These are phyloP conservation scores for Elysia crispata DNA, from an alignment of 2,888 invertebrate genomes.

Conservation along the genomic window DNA sequence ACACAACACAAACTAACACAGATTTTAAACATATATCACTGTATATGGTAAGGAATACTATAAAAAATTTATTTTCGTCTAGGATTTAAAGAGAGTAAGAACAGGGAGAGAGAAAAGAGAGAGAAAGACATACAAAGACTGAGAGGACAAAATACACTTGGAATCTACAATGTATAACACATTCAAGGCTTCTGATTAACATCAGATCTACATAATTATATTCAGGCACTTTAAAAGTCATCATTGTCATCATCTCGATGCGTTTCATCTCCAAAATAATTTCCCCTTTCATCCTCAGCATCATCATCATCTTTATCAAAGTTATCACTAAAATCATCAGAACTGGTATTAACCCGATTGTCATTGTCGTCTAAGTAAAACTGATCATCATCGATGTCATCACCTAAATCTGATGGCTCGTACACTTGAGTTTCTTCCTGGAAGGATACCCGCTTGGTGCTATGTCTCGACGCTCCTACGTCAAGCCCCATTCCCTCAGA, in stretches of 20 bases:
- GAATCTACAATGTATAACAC: background rate
- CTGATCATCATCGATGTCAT: constrained; percentile 44
- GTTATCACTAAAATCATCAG: background rate
- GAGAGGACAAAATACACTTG: background rate
- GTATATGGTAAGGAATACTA: too few species aligned
- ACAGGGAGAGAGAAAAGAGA: constrained; percentile 11
- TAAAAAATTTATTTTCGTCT: too few species aligned
- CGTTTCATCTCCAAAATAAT: constrained; percentile 14
- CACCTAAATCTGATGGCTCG: constrained; percentile 28
- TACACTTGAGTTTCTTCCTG: constrained; percentile 54
- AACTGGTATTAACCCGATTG: background rate
- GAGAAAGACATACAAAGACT: constrained; percentile 6
- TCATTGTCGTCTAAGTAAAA: constrained; percentile 47
- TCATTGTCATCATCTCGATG: constrained; percentile 14
- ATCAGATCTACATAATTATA: background rate
- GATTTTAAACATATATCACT: too few species aligned
- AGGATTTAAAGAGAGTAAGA: constrained; percentile 10
- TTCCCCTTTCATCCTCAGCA: constrained; percentile 29
- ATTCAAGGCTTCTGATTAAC: background rate
- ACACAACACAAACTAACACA: too few species aligned
- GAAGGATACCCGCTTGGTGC: constrained; percentile 61
- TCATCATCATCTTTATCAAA: background rate
- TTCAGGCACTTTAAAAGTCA: background rate
- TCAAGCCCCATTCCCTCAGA: background rate
- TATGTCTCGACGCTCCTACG: constrained; percentile 16